These are phyloP conservation scores for Glaucopsyche alexis DNA, from an alignment of 2,888 invertebrate species.

Conservation along the genomic window DNA sequence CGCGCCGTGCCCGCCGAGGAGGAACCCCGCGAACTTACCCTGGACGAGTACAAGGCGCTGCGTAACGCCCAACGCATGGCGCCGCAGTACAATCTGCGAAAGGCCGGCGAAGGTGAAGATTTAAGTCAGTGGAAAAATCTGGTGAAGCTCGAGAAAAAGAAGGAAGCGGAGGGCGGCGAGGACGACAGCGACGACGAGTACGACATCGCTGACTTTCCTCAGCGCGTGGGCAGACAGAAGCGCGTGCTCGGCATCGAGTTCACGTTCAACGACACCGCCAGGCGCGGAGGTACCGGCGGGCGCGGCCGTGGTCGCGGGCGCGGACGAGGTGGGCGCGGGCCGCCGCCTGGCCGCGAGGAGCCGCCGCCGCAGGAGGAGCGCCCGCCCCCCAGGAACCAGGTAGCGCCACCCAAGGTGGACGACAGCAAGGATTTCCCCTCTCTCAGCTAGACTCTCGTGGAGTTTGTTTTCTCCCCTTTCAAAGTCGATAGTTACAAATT, in stretches of 20 bases:
- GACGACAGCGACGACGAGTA: constrained; percentile 86
- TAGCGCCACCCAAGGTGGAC: constrained; percentile 91
- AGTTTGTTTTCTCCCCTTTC: constrained; percentile 71
- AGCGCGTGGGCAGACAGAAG: constrained; percentile 92
- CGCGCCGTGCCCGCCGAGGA: constrained; percentile 83
- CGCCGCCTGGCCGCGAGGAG: constrained; percentile 67
- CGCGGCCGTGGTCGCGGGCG: constrained; percentile 81
- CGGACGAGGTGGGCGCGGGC: constrained; percentile 70
- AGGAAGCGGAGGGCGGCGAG: constrained; percentile 80
- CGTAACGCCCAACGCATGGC: constrained; percentile 88
- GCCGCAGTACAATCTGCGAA: constrained; percentile 94
- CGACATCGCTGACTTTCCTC: constrained; percentile 89
- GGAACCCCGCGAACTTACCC: constrained; percentile 91
- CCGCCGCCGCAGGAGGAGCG: constrained; percentile 63
- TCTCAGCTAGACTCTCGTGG: constrained; percentile 84
- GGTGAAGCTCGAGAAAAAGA: constrained; percentile 89
- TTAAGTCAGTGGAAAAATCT: constrained; percentile 95
- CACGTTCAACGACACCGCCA: constrained; percentile 89
- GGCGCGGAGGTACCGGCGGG: constrained; percentile 84
- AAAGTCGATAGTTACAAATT: constrained; percentile 74
- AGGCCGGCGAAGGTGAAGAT: constrained; percentile 96
- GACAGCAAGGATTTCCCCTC: constrained; percentile 98
- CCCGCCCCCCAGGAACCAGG: constrained; percentile 54
- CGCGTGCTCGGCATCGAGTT: constrained; percentile 93
- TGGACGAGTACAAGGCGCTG: constrained; percentile 96